Conservation (phyloP, 2,797 vertebrate genomes). For the Astyanax mexicanus region DNA sequence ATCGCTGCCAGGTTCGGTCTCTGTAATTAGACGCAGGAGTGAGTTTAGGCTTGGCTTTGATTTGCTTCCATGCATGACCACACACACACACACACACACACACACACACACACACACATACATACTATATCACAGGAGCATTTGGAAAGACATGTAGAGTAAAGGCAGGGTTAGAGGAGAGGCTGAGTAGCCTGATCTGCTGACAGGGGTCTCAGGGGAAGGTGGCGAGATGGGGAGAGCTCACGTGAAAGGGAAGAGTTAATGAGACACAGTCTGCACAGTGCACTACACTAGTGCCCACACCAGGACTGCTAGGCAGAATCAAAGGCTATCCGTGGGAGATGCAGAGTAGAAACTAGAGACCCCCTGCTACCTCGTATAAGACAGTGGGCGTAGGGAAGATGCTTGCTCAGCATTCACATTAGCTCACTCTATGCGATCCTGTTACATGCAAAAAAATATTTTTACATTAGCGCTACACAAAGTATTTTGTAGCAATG, state of each 20-base stretch:
- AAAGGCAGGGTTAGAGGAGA: background rate
- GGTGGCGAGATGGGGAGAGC: background rate
- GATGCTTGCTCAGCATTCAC: no score
- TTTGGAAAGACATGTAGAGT: background rate
- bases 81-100: background rate
- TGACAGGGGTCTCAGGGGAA: constrained; percentile 19
- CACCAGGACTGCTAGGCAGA: constrained; percentile 24
- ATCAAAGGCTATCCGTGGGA: constrained; percentile 39
- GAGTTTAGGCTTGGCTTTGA: constrained; percentile 31
- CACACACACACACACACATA: background rate
- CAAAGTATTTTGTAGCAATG: background rate
- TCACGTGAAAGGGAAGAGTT: constrained; percentile 27
- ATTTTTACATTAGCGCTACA: background rate
- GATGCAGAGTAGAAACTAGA: background rate
- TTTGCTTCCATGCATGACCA: background rate
- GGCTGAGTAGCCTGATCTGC: constrained; percentile 23
- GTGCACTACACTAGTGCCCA: background rate
- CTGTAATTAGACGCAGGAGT: constrained; percentile 34
- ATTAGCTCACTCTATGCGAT: background rate
- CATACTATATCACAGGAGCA: constrained; percentile 1
- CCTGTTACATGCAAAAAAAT: background rate
- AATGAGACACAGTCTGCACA: constrained; percentile 42
- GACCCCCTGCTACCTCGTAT: constrained; percentile 15
- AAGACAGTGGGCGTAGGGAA: background rate
- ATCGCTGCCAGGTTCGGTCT: constrained; percentile 35